Base-by-base conservation (phyloP, 2,888 invertebrate species). In the Catonia carolina region DNA sequence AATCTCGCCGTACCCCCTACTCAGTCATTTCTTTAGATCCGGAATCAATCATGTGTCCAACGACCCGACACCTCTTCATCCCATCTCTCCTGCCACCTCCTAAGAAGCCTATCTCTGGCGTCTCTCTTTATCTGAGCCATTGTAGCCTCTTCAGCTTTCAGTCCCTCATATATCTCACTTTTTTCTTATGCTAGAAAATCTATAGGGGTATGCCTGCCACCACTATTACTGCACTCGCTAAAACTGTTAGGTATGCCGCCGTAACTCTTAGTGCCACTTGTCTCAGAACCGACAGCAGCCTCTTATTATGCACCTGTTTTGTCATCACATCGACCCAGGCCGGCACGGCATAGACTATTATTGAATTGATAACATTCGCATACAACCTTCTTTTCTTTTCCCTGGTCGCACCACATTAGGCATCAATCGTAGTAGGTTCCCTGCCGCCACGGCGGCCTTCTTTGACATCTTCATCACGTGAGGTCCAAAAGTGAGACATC, bases 351-450 rank as follows among this genome's bases (percentile, higher is more conserved):
- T 41, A 41, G 12, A 41, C 2, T 41, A 41, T 41, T 41, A 41
- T 41, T 8, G 41, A 41, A 18, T 14, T 2, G 12, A 14, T 17
- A 8, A 41, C 41, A 41, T 17, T 41, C 3, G 41, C 41, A 12
- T 15, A 41, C 47, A 47, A 12, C 27, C 47, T 47, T 47, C 2
- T 47, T 47, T 47, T 47, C 12, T 22, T 27, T 5, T 47, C 47
- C 22, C 27, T 47, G 2, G 47, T 20, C 14, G 22, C 20, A 18
- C 20, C 12, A 8, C 10, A 27, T 47, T 47, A 12, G 20, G 47
- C 22, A 47, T 47, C 12, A 47, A 14, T 2, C 22, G 22, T n/a
- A 12, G 22, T 10, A 47, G 47, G 20, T 47, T 47, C n/a, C 23
- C 22, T 47, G 23, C 47, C 22, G 22, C 27, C 5, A 27, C 27